phyloP scores from a whole-genome alignment of 1,140 invertebrate genomes.

The Babylonia areolata region DNA sequence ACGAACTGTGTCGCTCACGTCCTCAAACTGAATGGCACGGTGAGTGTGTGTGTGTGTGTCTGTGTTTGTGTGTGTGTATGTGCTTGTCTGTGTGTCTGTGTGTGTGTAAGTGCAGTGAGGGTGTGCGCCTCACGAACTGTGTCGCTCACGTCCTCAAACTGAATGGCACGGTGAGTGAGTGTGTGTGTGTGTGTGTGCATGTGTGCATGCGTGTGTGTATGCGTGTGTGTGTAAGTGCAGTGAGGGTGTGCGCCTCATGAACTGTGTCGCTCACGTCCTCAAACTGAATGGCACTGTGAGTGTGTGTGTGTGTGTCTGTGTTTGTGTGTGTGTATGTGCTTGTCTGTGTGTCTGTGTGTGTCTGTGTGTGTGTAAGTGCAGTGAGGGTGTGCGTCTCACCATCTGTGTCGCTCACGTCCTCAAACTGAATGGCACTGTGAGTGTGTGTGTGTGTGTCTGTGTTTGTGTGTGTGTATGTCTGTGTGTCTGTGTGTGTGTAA shows the following conservation, averaged over 20 bases:
- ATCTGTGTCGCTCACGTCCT: too few relatives aligned
- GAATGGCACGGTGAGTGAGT: slow-evolving; percentile 62
- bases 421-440: too few relatives aligned
- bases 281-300: slow-evolving; percentile 66
- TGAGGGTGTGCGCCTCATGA: neutral
- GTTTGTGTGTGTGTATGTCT: too few relatives aligned
- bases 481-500: too few relatives aligned
- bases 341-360: slow-evolving; percentile 7
- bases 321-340: neutral
- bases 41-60: slow-evolving; percentile 54
- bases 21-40: slow-evolving; percentile 64
- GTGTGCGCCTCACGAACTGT: neutral
- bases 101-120: neutral
- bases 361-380: neutral
- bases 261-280: slow-evolving; percentile 43
- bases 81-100: neutral
- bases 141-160: slow-evolving; percentile 54
- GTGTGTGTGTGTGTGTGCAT: neutral
- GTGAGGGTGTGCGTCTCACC: too few relatives aligned
- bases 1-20: slow-evolving; percentile 67
- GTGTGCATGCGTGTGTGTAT: neutral
- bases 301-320: neutral
- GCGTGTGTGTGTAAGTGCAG: neutral
- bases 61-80: neutral
- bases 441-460: neutral